Evolutionary conservation across 2,113 vertebrate species (phyloP).

Genomic region (Edolisoma coerulescens): DNA sequence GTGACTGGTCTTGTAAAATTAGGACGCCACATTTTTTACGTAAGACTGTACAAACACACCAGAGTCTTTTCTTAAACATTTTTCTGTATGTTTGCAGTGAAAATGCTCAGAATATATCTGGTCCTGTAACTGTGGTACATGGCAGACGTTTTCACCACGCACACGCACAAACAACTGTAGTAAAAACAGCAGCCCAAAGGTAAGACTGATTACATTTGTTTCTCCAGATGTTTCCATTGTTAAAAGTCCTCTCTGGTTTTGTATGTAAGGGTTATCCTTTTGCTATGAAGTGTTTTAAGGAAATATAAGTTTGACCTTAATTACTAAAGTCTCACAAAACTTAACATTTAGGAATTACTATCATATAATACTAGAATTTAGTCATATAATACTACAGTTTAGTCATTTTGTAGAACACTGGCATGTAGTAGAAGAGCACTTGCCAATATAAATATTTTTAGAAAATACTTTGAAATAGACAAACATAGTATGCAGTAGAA

Average conservation of each 20-base stretch:
- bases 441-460: background rate
- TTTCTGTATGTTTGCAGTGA: slow-evolving; percentile 74
- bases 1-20: background rate
- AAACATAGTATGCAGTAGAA: background rate
- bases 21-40: background rate
- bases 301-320: background rate
- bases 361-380: background rate
- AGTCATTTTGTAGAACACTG: background rate
- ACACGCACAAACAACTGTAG: slow-evolving; percentile 69
- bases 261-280: background rate
- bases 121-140: slow-evolving; percentile 82
- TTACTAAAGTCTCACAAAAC: background rate
- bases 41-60: background rate
- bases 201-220: slow-evolving; percentile 44
- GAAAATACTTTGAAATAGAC: background rate
- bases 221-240: background rate
- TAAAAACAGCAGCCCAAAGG: slow-evolving; percentile 89
- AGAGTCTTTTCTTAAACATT: background rate
- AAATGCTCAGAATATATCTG: slow-evolving; percentile 72
- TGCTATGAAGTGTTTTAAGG: background rate
- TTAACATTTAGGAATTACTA: background rate
- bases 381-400: too few species aligned
- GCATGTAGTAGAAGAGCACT: background rate
- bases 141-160: slow-evolving; percentile 89
- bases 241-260: background rate